Conservation (phyloP, 2,888 invertebrate species). For the Mantis religiosa region DNA sequence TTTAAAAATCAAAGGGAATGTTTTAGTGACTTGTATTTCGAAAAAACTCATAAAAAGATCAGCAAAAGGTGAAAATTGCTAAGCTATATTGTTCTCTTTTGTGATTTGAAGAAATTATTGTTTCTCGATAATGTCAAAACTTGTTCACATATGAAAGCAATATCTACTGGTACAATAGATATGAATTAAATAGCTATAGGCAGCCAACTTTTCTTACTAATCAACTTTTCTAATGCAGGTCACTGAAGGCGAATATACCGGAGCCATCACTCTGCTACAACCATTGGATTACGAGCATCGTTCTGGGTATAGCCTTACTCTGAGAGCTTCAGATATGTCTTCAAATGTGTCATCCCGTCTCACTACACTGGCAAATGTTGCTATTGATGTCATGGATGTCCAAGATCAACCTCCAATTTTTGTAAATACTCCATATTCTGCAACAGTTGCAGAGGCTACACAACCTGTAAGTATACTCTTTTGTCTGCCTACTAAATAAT, state of each 20-base stretch:
- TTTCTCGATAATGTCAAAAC: no score
- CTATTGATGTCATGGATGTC: slow-evolving; percentile 71
- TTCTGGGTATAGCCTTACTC: slow-evolving; percentile 65
- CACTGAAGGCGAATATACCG: slow-evolving; percentile 65
- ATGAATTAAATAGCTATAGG: no score
- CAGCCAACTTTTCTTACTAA: no score
- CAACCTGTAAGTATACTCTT: slow-evolving; percentile 47
- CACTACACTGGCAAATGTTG: slow-evolving; percentile 65
- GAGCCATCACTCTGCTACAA: slow-evolving; percentile 60
- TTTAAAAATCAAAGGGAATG: no score
- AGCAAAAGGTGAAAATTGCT: no score
- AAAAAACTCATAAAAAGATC: no score
- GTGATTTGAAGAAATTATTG: no score
- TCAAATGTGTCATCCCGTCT: slow-evolving; percentile 53
- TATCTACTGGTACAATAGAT: no score
- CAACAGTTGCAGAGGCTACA: slow-evolving; percentile 71
- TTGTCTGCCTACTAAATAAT: background rate
- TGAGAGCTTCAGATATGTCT: slow-evolving; percentile 63
- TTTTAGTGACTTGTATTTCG: no score
- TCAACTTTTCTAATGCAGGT: slow-evolving; percentile 46
- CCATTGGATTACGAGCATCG: slow-evolving; percentile 73
- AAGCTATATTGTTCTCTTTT: no score
- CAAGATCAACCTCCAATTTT: slow-evolving; percentile 83
- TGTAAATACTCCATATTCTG: slow-evolving; percentile 73
- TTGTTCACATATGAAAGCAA: no score